phyloP scores from a whole-genome alignment of 2,888 invertebrate genomes.

The Sisyra nigra region DNA sequence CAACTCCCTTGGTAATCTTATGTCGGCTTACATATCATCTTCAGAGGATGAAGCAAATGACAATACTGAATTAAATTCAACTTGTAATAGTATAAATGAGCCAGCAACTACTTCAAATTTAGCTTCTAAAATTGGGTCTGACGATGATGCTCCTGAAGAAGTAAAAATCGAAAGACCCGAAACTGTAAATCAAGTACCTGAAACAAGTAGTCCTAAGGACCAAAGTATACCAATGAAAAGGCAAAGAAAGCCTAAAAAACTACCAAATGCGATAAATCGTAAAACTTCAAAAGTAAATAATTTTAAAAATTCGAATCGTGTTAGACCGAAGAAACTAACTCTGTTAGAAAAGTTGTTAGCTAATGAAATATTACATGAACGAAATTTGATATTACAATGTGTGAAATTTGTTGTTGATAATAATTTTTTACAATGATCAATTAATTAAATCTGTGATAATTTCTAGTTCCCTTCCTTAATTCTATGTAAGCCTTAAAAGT shows the following conservation, averaged over 20 bases:
- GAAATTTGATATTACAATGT: constrained; percentile 77
- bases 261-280: constrained; percentile 8
- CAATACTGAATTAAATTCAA: constrained; percentile 9
- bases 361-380: constrained; percentile 67
- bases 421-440: too few relatives aligned
- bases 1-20: constrained; percentile 37
- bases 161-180: constrained; percentile 23
- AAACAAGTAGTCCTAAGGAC: constrained; percentile 16
- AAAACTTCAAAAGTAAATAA: constrained; percentile 14
- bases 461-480: too few relatives aligned
- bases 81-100: constrained; percentile 10
- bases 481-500: too few relatives aligned
- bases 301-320: constrained; percentile 8
- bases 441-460: too few relatives aligned
- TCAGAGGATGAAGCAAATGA: constrained; percentile 26
- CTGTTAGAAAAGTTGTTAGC: constrained; percentile 55
- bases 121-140: constrained; percentile 16
- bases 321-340: constrained; percentile 21
- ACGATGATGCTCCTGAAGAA: constrained; percentile 36
- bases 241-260: constrained; percentile 13
- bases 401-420: constrained; percentile 61
- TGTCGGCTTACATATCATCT: constrained; percentile 38
- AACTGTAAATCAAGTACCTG: constrained; percentile 11
- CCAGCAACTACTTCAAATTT: neutral
- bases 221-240: constrained; percentile 10